A percentile compares a stretch with the other conserved stretches of the same genome.
phyloP scores from a whole-genome alignment of 2,113 vertebrate species.

The Crotophaga sulcirostris region DNA sequence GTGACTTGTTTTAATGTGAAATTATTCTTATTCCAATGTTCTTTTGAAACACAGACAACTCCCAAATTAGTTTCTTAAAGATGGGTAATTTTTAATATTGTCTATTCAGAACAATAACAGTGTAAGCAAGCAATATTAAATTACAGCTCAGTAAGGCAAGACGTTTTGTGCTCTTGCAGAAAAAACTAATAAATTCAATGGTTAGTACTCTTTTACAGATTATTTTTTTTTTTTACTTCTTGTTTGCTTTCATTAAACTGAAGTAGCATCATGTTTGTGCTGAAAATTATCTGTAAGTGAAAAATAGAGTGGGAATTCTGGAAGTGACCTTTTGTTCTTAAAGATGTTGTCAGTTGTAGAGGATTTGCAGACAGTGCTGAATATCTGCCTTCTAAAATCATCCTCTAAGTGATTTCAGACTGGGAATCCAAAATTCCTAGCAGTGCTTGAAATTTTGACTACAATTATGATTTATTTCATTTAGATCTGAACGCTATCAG shows the following conservation, averaged over 20 bases:
- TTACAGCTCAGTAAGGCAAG: background rate
- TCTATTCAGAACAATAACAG: background rate
- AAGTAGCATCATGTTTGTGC: background rate
- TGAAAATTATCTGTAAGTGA: background rate
- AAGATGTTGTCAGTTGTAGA: background rate
- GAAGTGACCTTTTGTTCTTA: background rate
- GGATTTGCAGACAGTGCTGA: background rate
- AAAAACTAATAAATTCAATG: background rate
- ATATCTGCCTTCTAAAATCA: background rate
- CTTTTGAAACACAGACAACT: background rate
- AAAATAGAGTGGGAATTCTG: background rate
- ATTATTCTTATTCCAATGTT: background rate
- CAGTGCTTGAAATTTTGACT: background rate
- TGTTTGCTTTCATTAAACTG: background rate
- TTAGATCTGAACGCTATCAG: background rate
- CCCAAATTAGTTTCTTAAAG: background rate
- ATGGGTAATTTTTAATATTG: background rate
- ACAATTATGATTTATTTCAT: background rate
- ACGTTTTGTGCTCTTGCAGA: background rate
- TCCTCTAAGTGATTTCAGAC: background rate
- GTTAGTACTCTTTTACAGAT: background rate
- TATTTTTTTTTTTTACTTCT: background rate
- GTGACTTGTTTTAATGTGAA: background rate
- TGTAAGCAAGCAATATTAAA: background rate
- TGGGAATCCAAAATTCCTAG: background rate